Percentiles rank a stretch among this genome's conserved stretches.
These are phyloP conservation scores for Gyps fulvus DNA, from an alignment of 2,113 vertebrate species.

Conservation along the genomic window DNA sequence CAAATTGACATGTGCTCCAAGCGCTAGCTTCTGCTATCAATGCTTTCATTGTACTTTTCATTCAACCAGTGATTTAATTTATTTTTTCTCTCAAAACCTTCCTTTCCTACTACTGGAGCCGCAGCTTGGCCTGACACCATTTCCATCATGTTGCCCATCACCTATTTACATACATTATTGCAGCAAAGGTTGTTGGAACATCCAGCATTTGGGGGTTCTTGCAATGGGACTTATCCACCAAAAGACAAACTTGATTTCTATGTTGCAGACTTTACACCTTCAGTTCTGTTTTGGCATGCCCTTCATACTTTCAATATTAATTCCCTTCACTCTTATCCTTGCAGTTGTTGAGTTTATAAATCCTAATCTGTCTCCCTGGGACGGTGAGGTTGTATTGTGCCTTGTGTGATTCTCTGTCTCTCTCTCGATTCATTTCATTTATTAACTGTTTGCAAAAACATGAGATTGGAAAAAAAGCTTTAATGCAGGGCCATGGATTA, in stretches of 20 bases:
- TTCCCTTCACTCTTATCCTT: background rate
- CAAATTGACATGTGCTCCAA: background rate
- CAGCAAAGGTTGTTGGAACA: background rate
- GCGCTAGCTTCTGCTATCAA: background rate
- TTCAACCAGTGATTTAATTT: background rate
- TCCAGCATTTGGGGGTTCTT: background rate
- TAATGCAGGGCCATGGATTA: background rate
- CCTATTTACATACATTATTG: background rate
- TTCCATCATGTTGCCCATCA: background rate
- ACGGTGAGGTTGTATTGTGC: background rate
- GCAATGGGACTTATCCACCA: background rate
- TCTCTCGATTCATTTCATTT: background rate
- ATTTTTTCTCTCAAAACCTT: background rate
- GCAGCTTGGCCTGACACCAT: background rate
- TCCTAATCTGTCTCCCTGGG: constrained; percentile 5
- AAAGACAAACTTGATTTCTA: background rate
- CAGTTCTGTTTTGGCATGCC: background rate
- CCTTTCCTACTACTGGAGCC: background rate
- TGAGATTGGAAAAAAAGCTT: background rate
- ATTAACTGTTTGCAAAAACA: constrained; percentile 10
- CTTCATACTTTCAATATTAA: background rate
- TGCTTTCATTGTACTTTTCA: background rate
- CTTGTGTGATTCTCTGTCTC: background rate
- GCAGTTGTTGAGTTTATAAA: constrained; percentile 16
- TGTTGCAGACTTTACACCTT: background rate